phyloP scores from a whole-genome alignment of 1,140 invertebrate species.

The Sminthurinus signatus region DNA sequence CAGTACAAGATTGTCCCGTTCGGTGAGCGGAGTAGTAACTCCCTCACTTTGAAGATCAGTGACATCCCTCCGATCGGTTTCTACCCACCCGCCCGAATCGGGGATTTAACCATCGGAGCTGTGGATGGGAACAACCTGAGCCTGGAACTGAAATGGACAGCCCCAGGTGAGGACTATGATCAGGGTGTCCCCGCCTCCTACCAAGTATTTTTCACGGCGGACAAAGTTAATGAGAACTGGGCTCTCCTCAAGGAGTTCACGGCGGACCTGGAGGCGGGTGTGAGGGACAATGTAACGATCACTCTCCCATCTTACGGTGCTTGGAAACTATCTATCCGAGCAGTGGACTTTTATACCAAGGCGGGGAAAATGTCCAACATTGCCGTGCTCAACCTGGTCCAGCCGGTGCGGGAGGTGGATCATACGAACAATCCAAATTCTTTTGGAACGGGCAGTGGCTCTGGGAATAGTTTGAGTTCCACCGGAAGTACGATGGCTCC shows the following conservation, averaged over 20 bases:
- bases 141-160: constrained; percentile 49
- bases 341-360: constrained; percentile 35
- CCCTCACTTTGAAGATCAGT: constrained; percentile 46
- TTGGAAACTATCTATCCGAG: constrained; percentile 26
- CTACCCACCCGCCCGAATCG: constrained; percentile 42
- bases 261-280: constrained; percentile 39
- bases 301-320: constrained; percentile 34
- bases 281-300: constrained; percentile 35
- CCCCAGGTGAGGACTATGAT: constrained; percentile 49
- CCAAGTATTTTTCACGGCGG: constrained; percentile 24
- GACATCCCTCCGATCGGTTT: constrained; percentile 42
- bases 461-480: constrained; percentile 32
- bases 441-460: neutral
- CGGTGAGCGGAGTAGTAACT: constrained; percentile 43
- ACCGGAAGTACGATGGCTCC: constrained; percentile 34
- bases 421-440: constrained; percentile 1
- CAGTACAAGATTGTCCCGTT: constrained; percentile 36
- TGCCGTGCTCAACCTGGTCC: constrained; percentile 24
- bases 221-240: constrained; percentile 30
- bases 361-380: constrained; percentile 37
- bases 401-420: constrained; percentile 33
- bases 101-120: constrained; percentile 47
- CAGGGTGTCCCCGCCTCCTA: constrained; percentile 35
- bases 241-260: constrained; percentile 25
- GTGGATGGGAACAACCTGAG: constrained; percentile 46